These are phyloP conservation scores for Drosophila punjabiensis DNA, from an alignment of 1,140 invertebrate genomes.

Conservation along the genomic window DNA sequence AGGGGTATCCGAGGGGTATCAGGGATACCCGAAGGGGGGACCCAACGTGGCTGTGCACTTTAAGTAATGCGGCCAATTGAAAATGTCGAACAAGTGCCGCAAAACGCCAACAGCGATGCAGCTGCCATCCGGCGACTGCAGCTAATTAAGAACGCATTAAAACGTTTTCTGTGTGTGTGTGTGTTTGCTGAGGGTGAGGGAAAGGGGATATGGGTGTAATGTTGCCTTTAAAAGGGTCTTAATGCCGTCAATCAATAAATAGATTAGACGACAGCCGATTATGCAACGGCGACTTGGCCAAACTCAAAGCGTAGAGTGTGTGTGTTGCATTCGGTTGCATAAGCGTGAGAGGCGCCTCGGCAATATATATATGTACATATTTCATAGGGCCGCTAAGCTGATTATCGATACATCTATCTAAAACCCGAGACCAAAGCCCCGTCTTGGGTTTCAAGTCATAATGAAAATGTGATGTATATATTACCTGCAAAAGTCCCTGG, in stretches of 20 bases:
- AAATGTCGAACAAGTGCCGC: constrained; percentile 78
- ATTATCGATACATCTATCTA: constrained; percentile 14
- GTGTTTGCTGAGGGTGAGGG: neutral
- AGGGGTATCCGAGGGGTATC: too few species aligned
- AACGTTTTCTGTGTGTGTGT: constrained; percentile 48
- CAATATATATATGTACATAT: neutral
- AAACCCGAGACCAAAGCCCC: neutral
- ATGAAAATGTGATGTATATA: constrained; percentile 11
- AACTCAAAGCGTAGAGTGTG: constrained; percentile 14
- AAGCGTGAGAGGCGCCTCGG: constrained; percentile 15
- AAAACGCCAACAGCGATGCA: constrained; percentile 31
- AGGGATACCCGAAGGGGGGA: neutral
- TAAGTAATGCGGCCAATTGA: constrained; percentile 80
- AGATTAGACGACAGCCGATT: constrained; percentile 39
- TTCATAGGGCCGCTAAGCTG: constrained; percentile 35
- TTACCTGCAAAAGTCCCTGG: neutral
- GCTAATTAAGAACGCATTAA: constrained; percentile 80
- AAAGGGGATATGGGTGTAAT: constrained; percentile 5
- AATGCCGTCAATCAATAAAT: constrained; percentile 45
- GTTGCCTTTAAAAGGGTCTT: constrained; percentile 38
- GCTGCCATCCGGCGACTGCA: constrained; percentile 29
- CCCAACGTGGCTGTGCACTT: constrained; percentile 46
- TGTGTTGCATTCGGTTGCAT: constrained; percentile 28
- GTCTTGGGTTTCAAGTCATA: constrained; percentile 20
- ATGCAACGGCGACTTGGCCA: constrained; percentile 27